Base-by-base conservation (phyloP, 2,888 invertebrate genomes). In the Rhimphoctona megacephalus region DNA sequence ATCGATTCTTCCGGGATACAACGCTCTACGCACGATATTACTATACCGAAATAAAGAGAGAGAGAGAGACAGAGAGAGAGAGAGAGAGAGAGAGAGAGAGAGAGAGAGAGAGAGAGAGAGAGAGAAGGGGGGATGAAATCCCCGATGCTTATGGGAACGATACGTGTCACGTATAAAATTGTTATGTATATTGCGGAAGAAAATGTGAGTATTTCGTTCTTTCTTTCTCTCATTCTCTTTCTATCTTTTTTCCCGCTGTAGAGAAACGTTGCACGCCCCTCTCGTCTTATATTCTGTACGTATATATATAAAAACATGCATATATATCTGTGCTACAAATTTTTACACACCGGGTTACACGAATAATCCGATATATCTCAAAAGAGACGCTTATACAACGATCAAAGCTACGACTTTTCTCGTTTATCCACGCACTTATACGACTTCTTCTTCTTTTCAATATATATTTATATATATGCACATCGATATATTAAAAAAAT, bases 121-220 rank as follows among this genome's bases (percentile, higher is more conserved):
- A 9, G 39, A 39, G 39, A 39, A 9, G 57, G 70, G 39, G 81
- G 83, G 81, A 81, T 80, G 83, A 89, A 87, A 85, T 87, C 87
- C 83, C 85, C 74, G 77, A 87, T 89, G 88, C 89, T 89, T 88
- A 87, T 82, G 87, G 88, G 81, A 78, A 70, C 78, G 88, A 88
- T 89, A 89, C 88, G 89, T 88, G 89, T 89, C 89, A 88, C 89
- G 89, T 89, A 89, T 86, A 89, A 89, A 89, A 89, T 88, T 88
- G 88, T 89, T 88, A 89, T 89, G 89, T 89, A 89, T 89, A 89
- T 89, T 88, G 87, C 80, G 66, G 54, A 64, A 64, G 85, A 73
- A 46, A 67, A 22, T 69, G 69, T 73, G 70, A 79, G 61, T 83
- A 36, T 85, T 36, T 61, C 17, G 8, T 39, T 79, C 79, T 69